phyloP scores from a whole-genome alignment of 1,140 invertebrate species.

The Ostrea edulis region DNA sequence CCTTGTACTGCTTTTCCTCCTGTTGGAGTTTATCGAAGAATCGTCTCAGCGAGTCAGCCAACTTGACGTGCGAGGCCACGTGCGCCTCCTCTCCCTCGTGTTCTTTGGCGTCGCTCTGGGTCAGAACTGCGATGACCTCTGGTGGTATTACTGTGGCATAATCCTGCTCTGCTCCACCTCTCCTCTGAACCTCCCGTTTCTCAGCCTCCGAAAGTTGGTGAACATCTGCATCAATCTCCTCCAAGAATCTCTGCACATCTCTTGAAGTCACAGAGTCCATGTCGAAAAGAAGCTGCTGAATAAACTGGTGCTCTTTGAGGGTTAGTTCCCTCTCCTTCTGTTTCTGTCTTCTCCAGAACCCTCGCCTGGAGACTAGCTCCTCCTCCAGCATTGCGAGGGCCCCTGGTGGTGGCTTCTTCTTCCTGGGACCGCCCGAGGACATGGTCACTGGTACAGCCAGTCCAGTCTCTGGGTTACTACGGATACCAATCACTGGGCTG shows the following conservation, averaged over 20 bases:
- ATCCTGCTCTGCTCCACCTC: constrained; percentile 73
- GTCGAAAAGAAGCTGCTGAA: constrained; percentile 65
- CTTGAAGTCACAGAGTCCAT: constrained; percentile 66
- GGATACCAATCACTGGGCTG: constrained; percentile 75
- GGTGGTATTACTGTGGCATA: constrained; percentile 70
- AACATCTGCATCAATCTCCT: constrained; percentile 65
- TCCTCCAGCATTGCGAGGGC: constrained; percentile 76
- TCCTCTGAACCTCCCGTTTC: constrained; percentile 73
- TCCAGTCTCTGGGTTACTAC: constrained; percentile 70
- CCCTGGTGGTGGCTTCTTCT: constrained; percentile 74
- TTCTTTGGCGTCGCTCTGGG: constrained; percentile 72
- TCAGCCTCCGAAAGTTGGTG: constrained; percentile 68
- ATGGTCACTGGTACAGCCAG: constrained; percentile 75
- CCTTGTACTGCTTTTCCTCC: constrained; percentile 75
- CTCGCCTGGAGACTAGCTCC: constrained; percentile 72
- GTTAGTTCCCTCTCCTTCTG: constrained; percentile 72
- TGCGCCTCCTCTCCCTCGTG: constrained; percentile 69
- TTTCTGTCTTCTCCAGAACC: constrained; percentile 74
- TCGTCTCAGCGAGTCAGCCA: constrained; percentile 69
- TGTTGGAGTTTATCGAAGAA: constrained; percentile 73
- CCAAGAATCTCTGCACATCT: constrained; percentile 64
- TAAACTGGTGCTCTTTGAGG: constrained; percentile 68
- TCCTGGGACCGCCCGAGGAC: constrained; percentile 71
- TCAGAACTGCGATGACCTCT: constrained; percentile 72
- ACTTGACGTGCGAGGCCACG: constrained; percentile 67